Evolutionary conservation across 1,140 invertebrate genomes (phyloP).

Genomic region (Aphidius gifuensis): DNA sequence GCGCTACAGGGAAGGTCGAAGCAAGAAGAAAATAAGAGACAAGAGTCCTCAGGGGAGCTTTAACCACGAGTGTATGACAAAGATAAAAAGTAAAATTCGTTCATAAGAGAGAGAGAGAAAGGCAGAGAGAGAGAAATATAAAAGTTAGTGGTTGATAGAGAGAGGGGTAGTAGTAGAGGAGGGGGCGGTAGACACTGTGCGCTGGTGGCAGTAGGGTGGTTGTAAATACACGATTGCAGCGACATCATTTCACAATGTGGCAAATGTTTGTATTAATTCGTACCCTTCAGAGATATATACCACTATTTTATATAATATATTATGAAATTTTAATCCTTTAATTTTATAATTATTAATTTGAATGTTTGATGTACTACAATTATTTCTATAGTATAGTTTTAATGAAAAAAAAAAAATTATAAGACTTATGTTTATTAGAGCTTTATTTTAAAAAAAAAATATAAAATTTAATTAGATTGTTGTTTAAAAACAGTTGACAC

Average conservation of each 20-base stretch:
- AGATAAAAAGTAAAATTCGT: neutral
- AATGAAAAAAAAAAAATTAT: too few relatives aligned
- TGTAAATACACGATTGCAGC: neutral
- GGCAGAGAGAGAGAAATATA: neutral
- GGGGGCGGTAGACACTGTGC: neutral
- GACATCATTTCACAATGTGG: slow-evolving; percentile 12
- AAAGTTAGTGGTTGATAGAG: neutral
- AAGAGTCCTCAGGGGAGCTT: neutral
- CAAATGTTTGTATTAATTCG: slow-evolving; percentile 12
- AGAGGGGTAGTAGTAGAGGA: too few relatives aligned
- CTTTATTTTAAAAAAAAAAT: too few relatives aligned
- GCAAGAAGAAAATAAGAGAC: neutral
- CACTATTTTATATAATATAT: neutral
- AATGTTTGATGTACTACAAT: too few relatives aligned
- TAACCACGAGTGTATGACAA: neutral
- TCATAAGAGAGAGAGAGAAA: neutral
- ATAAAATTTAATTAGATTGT: too few relatives aligned
- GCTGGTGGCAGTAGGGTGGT: too few relatives aligned
- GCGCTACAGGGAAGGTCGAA: neutral
- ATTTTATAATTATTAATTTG: too few relatives aligned
- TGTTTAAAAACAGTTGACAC: too few relatives aligned
- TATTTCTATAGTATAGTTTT: too few relatives aligned
- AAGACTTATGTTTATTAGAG: too few relatives aligned
- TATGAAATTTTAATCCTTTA: too few relatives aligned
- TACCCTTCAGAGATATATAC: slow-evolving; percentile 21